Evolutionary conservation across 2,797 vertebrate genomes (phyloP).

Genomic region (Falco columbarius): DNA sequence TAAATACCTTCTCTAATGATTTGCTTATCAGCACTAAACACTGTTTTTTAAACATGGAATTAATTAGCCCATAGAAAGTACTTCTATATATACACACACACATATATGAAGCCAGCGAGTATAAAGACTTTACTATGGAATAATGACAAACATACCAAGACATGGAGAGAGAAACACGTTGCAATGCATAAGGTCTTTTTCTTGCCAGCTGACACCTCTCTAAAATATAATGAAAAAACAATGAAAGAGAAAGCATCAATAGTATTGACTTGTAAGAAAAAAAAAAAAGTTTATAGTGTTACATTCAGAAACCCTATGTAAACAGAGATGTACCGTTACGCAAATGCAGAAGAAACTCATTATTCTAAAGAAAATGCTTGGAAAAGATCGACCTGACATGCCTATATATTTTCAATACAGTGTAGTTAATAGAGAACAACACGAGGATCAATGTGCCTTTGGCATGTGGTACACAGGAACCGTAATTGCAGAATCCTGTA

Average conservation of each 20-base stretch:
- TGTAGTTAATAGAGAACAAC: neutral
- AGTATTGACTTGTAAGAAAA: neutral
- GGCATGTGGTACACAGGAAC: neutral
- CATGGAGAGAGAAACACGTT: neutral
- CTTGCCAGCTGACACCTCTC: neutral
- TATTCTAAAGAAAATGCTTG: neutral
- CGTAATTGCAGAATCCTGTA: fast-evolving
- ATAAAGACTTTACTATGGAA: neutral
- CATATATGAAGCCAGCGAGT: neutral
- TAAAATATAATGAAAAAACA: neutral
- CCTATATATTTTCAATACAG: neutral
- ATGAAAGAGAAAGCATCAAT: neutral
- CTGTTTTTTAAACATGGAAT: neutral
- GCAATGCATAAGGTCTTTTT: neutral
- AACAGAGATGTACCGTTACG: neutral
- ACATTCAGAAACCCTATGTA: neutral
- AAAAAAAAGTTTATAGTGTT: neutral
- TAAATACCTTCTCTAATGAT: neutral
- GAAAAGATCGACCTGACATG: constrained; percentile 17
- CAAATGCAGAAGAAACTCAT: constrained; percentile 23
- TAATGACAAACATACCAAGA: neutral
- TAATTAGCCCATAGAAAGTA: neutral
- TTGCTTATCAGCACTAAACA: neutral
- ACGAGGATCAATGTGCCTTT: neutral
- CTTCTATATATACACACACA: neutral